phyloP scores from a whole-genome alignment of 2,113 vertebrate species.

The Cottus gobio region DNA sequence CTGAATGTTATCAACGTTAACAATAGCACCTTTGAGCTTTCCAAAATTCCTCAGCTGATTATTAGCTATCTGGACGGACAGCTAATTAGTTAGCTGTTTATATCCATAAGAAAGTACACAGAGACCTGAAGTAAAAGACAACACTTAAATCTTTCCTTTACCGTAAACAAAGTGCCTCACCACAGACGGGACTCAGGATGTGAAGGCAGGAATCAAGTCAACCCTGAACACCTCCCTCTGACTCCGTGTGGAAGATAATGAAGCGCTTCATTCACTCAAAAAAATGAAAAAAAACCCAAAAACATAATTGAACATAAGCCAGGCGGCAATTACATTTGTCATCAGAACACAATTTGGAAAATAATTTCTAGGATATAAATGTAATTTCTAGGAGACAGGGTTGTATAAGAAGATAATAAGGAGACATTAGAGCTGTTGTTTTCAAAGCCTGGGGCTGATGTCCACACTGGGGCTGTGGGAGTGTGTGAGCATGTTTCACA shows the following conservation, averaged over 20 bases:
- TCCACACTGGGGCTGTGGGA: too few species aligned
- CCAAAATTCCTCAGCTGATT: too few species aligned
- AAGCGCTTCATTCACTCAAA: background rate
- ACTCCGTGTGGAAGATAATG: background rate
- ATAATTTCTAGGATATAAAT: background rate
- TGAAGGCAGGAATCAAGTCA: background rate
- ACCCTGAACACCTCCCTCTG: background rate
- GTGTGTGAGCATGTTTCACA: background rate
- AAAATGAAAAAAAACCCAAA: background rate
- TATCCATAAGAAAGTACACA: too few species aligned
- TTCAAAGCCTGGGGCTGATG: too few species aligned
- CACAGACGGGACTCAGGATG: background rate
- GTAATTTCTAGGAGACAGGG: background rate
- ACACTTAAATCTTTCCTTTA: background rate
- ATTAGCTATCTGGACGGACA: too few species aligned
- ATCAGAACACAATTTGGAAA: background rate
- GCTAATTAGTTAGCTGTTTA: too few species aligned
- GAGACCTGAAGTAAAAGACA: too few species aligned
- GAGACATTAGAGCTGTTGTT: background rate
- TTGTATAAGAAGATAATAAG: background rate
- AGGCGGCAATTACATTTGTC: background rate
- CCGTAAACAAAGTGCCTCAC: background rate
- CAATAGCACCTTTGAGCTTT: too few species aligned
- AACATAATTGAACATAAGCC: background rate
- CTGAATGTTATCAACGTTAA: too few species aligned